Conservation (phyloP, 2,888 invertebrate genomes). For the Isotomurus palustris region DNA sequence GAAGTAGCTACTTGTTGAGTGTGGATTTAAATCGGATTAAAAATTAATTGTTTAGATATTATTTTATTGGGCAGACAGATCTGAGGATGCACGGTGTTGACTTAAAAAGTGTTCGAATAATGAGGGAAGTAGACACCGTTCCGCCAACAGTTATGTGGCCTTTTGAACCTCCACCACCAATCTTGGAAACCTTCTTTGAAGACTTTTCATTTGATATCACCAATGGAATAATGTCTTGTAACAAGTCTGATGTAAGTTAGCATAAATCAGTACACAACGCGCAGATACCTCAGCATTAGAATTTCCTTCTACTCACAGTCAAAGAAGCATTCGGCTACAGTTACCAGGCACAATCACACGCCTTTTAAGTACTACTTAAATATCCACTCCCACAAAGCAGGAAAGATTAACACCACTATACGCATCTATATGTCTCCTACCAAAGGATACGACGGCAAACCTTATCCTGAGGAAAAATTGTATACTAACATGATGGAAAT, state of each 20-base stretch:
- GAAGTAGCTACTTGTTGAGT: conserved; percentile 46
- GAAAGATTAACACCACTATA: not conserved
- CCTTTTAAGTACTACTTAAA: not conserved
- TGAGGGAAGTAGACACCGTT: too few species aligned
- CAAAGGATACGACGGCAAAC: not conserved
- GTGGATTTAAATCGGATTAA: not conserved
- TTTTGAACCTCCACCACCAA: too few species aligned
- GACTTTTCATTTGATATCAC: conserved; percentile 62
- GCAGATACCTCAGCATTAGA: not conserved
- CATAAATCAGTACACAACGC: conserved; percentile 26
- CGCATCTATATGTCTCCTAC: not conserved
- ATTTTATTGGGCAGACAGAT: conserved; percentile 50
- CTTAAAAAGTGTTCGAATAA: too few species aligned
- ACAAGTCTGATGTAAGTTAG: conserved; percentile 51
- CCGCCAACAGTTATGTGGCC: too few species aligned
- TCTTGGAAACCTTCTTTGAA: conserved; percentile 65
- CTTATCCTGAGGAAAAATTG: not conserved
- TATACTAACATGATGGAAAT: conserved; percentile 40
- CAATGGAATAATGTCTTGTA: conserved; percentile 57
- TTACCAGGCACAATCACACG: not conserved
- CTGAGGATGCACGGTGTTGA: too few species aligned
- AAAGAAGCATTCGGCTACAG: too few species aligned
- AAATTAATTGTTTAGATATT: conserved; percentile 35
- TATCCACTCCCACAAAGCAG: not conserved
- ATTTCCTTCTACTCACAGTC: too few species aligned